Evolutionary conservation across 2,113 vertebrate genomes (phyloP).

Genomic region (Spea bombifrons): DNA sequence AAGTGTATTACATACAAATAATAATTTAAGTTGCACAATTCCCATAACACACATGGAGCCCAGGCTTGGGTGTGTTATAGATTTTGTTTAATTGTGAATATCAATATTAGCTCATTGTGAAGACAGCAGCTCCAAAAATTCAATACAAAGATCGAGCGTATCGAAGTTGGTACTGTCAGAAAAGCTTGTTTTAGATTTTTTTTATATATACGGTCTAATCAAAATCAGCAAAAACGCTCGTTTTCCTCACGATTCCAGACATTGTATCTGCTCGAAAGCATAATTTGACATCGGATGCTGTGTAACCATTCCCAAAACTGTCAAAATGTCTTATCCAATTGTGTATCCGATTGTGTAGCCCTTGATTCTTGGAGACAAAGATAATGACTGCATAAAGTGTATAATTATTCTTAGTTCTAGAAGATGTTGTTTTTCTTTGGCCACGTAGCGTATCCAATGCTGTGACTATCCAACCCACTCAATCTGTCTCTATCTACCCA

Average conservation of each 20-base stretch:
- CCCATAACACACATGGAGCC: too few species aligned
- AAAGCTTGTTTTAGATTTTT: neutral
- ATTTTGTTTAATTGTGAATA: too few species aligned
- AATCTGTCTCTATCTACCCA: neutral
- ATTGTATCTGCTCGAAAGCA: neutral
- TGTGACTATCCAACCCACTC: conserved; percentile 1
- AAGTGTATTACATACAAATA: too few species aligned
- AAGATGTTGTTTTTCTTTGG: neutral
- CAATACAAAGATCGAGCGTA: too few species aligned
- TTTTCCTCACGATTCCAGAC: neutral
- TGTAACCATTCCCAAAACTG: neutral
- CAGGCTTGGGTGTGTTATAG: too few species aligned
- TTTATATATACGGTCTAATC: neutral
- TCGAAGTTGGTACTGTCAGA: too few species aligned
- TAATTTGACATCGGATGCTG: neutral
- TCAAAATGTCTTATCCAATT: neutral
- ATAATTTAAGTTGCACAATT: too few species aligned
- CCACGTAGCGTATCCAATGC: neutral
- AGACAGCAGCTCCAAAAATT: too few species aligned
- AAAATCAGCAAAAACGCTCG: neutral
- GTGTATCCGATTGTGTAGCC: neutral
- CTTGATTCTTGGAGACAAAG: neutral
- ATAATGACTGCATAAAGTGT: neutral
- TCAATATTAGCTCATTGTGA: too few species aligned
- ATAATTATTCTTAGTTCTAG: neutral